A percentile compares a stretch with the other conserved stretches of the same genome.
Evolutionary conservation across 2,888 invertebrate species (phyloP).

Genomic region (Proisotoma minuta): DNA sequence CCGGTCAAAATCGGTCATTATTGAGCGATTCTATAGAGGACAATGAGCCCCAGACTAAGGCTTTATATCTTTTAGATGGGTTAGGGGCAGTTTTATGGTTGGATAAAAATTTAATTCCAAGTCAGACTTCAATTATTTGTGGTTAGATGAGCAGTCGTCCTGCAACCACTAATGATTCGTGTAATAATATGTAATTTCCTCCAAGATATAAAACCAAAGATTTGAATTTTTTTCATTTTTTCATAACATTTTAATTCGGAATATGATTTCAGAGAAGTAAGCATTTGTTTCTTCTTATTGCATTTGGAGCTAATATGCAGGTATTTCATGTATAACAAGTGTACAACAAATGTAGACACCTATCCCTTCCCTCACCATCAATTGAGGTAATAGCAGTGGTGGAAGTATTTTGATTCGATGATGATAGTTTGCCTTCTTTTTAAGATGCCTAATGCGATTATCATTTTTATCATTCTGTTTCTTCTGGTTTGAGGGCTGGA

Average conservation of each 20-base stretch:
- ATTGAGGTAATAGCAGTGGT: slow-evolving; percentile 1
- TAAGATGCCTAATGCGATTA: background rate
- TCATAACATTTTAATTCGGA: background rate
- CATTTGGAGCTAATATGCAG: no score
- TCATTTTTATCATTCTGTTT: background rate
- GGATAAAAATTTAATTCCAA: slow-evolving; percentile 2
- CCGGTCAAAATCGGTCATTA: no score
- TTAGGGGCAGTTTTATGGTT: background rate
- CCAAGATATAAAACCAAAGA: slow-evolving; percentile 8
- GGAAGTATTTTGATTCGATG: slow-evolving; percentile 13
- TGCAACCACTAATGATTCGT: slow-evolving; percentile 9
- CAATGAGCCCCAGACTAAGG: background rate
- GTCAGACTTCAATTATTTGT: slow-evolving; percentile 11
- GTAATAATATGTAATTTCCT: slow-evolving; percentile 15
- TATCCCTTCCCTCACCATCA: background rate
- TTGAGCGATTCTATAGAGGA: background rate
- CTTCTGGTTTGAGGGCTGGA: background rate
- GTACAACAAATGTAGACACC: background rate
- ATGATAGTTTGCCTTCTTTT: slow-evolving; percentile 16
- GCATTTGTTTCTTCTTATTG: no score
- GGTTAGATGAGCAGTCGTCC: slow-evolving; percentile 11
- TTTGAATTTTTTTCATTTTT: slow-evolving; percentile 1
- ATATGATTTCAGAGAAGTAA: no score
- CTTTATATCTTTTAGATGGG: background rate
- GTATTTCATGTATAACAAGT: no score